Conservation (phyloP, 1,140 invertebrate genomes). For the Teleogryllus occipitalis region DNA sequence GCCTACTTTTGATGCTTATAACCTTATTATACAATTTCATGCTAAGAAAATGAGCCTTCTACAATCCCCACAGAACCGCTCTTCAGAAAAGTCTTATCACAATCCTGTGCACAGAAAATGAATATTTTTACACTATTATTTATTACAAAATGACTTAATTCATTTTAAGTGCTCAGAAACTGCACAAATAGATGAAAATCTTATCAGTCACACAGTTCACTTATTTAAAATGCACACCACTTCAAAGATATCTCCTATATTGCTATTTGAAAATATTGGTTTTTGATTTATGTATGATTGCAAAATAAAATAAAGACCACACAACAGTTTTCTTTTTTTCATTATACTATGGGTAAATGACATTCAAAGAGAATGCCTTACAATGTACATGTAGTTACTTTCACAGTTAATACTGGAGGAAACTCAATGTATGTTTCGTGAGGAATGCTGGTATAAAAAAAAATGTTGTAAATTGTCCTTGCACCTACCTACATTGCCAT, state of each 20-base stretch:
- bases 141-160: not conserved
- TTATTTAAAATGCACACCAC: not conserved
- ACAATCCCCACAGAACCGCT: not conserved
- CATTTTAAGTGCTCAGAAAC: not conserved
- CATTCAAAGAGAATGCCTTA: not conserved
- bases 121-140: not conserved
- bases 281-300: not conserved
- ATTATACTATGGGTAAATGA: not conserved
- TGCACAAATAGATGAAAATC: not conserved
- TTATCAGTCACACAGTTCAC: not conserved
- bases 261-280: constrained; percentile 5
- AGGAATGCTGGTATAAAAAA: not conserved
- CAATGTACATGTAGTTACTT: not conserved
- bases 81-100: not conserved
- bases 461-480: not conserved
- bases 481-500: not conserved
- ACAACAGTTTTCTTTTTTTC: not conserved
- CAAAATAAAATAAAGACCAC: constrained; percentile 1
- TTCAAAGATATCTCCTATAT: constrained; percentile 2
- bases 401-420: constrained; percentile 1
- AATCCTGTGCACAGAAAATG: not conserved
- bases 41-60: not conserved
- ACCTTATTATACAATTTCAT: not conserved
- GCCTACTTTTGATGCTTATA: not conserved
- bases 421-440: not conserved